phyloP scores from a whole-genome alignment of 2,888 invertebrate species.

The Myopa testacea region DNA sequence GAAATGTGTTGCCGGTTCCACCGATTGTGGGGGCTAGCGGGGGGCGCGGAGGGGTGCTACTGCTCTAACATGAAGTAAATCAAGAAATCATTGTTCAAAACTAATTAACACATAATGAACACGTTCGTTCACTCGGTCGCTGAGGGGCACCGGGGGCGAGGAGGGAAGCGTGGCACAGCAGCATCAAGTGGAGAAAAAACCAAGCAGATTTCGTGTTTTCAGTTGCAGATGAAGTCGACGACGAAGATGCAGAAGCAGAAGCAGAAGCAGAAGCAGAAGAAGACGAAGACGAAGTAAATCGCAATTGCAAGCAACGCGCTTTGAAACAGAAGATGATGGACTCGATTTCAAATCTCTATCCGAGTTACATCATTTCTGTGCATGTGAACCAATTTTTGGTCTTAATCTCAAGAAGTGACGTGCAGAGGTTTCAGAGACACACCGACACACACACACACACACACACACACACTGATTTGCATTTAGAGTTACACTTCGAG shows the following conservation, averaged over 20 bases:
- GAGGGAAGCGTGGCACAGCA: neutral
- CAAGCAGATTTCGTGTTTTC: slow-evolving; percentile 6
- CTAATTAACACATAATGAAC: slow-evolving; percentile 53
- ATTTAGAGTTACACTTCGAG: neutral
- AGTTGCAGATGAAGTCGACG: slow-evolving; percentile 4
- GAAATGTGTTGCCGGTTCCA: neutral
- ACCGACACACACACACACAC: neutral
- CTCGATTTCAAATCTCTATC: slow-evolving; percentile 48
- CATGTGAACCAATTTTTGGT: slow-evolving; percentile 66
- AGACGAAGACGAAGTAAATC: neutral
- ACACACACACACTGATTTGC: neutral
- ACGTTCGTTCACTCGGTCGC: slow-evolving; percentile 32
- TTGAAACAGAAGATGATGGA: slow-evolving; percentile 47
- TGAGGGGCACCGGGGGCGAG: neutral
- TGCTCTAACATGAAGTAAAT: slow-evolving; percentile 1
- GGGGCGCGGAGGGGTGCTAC: neutral
- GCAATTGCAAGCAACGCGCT: slow-evolving; percentile 24
- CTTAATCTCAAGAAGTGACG: slow-evolving; percentile 58
- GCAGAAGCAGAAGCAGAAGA: neutral
- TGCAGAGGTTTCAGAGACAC: neutral
- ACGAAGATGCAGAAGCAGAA: neutral
- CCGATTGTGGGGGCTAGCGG: neutral
- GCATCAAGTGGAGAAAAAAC: slow-evolving; percentile 1
- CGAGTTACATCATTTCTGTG: slow-evolving; percentile 46
- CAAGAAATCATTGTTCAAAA: slow-evolving; percentile 45